Percentiles rank a stretch among this genome's conserved stretches.
Conservation (phyloP, 2,888 invertebrate species). For the Drosophila lacicola region DNA sequence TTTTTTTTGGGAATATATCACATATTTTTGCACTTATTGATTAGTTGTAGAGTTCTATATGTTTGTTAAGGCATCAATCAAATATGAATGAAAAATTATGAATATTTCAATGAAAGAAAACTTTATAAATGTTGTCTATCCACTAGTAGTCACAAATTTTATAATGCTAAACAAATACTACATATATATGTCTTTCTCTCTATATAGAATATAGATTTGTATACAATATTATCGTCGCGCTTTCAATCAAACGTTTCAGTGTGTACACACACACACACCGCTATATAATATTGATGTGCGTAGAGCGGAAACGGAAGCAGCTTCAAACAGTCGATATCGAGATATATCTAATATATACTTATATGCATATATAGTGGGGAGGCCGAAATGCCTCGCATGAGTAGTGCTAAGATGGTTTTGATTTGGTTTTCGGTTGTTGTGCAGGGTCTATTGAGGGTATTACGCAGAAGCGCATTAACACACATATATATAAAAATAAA, state of each 20-base stretch:
- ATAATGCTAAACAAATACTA: constrained; percentile 54
- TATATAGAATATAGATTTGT: constrained; percentile 21
- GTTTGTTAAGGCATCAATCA: constrained; percentile 49
- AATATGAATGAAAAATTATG: constrained; percentile 40
- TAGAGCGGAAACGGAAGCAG: constrained; percentile 37
- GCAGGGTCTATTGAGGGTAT: constrained; percentile 62
- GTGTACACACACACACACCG: constrained; percentile 2
- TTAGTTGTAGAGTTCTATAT: constrained; percentile 45
- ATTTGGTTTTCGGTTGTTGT: constrained; percentile 53
- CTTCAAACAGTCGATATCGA: constrained; percentile 43
- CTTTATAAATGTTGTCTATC: constrained; percentile 76
- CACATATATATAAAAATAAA: constrained; percentile 20
- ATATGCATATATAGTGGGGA: constrained; percentile 13
- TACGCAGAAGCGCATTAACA: background rate
- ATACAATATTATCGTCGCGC: constrained; percentile 32
- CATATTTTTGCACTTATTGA: constrained; percentile 40
- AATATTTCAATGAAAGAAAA: constrained; percentile 50
- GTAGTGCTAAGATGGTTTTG: constrained; percentile 31
- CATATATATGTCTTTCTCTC: constrained; percentile 30
- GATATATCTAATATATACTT: constrained; percentile 9
- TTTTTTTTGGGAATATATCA: constrained; percentile 1
- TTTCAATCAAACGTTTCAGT: constrained; percentile 48
- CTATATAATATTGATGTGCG: constrained; percentile 9
- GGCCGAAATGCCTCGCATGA: constrained; percentile 19
- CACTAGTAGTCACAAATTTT: constrained; percentile 60